Conservation (phyloP, 23 tunicate genomes). For the Diplosoma virens region DNA sequence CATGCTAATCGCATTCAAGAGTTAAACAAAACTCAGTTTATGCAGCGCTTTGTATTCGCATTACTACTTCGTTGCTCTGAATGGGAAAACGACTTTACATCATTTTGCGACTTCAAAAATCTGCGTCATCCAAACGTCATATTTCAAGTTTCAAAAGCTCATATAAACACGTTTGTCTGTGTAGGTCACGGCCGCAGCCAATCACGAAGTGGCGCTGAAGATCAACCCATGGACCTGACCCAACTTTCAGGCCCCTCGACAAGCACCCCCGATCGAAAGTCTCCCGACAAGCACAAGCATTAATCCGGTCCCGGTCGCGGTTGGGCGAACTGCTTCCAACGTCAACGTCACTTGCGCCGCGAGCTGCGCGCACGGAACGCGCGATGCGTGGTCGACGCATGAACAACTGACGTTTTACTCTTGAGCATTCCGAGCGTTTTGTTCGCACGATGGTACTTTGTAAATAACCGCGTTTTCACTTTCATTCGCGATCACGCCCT, state of each 20-base stretch:
- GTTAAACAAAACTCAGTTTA: too few species aligned
- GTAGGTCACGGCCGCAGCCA: too few species aligned
- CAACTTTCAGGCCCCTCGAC: constrained; percentile 35
- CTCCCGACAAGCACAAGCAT: constrained; percentile 66
- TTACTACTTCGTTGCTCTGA: too few species aligned
- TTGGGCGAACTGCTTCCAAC: not conserved
- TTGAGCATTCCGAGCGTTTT: not conserved
- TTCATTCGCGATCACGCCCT: not conserved
- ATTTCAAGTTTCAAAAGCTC: too few species aligned
- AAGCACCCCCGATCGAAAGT: constrained; percentile 21
- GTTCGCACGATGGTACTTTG: not conserved
- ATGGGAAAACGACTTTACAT: too few species aligned
- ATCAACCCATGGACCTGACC: constrained; percentile 70
- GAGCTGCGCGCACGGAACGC: not conserved
- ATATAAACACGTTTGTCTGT: too few species aligned
- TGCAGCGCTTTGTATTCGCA: too few species aligned
- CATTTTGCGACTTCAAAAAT: too few species aligned
- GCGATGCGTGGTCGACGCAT: not conserved
- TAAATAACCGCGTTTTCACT: not conserved
- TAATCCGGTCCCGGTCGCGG: not conserved
- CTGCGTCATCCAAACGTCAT: too few species aligned
- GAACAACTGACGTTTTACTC: too few species aligned
- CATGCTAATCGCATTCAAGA: too few species aligned
- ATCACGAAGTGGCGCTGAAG: constrained; percentile 54
- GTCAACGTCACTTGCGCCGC: not conserved